Base-by-base conservation (phyloP, 1,140 invertebrate species). In the Heliconius eleuchia region DNA sequence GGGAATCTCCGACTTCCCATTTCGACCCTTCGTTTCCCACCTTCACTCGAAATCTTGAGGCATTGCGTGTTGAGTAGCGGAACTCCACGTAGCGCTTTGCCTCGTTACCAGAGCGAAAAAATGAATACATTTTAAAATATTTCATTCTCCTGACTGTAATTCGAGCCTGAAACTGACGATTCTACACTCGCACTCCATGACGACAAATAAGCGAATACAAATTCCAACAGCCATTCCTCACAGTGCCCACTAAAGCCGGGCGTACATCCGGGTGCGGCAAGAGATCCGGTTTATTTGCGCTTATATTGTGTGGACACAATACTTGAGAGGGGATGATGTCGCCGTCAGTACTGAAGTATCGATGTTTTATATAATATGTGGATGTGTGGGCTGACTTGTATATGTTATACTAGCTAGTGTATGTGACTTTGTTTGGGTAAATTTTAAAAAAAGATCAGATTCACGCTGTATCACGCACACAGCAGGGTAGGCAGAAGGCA, bases 271-370 rank as follows among this genome's bases (percentile, higher is more conserved):
- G 73, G 81, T 70, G 81, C 78, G 78, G 75, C 75, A 82, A 82
- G 82, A 87, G 85, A 89, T 85, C 89, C 86, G 90, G 90, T 92
- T 91, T 92, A 91, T 92, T 92, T 92, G 91, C 89, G 88, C 88
- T 86, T 87, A 91, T 91, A 92, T 92, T 92, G 91, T 92, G 90
- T 92, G 81, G 81, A 91, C 91, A 91, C 91, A 92, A 91, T 92
- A 89, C 91, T 91, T 85, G 85, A 88, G 87, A 66, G 82, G 82
- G 91, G 81, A 82, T 82, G 73, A 82, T 78, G 81, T 82, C 81
- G 74, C 80, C 80, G 80, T 75, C 80, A 78, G 76, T 81, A 81
- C 79, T 80, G 60, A 70, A 76, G 74, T 39, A 76, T 66, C 60
- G 60, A 66, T 30, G 60, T 27, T 52, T 52, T 52, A 52, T 52